These are phyloP conservation scores for Trichogramma pretiosum DNA, from an alignment of 1,140 invertebrate species.

Conservation along the genomic window DNA sequence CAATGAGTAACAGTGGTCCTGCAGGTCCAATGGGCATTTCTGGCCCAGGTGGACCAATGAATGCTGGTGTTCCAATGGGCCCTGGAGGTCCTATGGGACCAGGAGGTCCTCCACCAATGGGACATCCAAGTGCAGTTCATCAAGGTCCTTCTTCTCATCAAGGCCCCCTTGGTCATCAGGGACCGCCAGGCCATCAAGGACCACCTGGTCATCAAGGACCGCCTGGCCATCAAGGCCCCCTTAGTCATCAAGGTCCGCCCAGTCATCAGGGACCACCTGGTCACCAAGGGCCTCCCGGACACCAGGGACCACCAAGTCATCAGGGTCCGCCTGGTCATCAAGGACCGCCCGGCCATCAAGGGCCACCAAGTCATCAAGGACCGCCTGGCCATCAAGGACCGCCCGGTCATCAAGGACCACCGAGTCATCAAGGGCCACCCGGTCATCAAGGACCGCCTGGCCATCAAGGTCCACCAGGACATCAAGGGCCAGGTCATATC, in stretches of 20 bases:
- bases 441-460: neutral
- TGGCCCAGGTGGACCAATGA: conserved; percentile 9
- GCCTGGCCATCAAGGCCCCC: conserved; percentile 14
- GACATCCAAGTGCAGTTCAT: conserved; percentile 22
- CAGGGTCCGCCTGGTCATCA: neutral
- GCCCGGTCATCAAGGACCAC: neutral
- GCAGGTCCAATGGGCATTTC: neutral
- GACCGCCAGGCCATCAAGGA: conserved; percentile 18
- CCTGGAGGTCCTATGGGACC: neutral
- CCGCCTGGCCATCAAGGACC: neutral
- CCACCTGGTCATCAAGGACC: conserved; percentile 29
- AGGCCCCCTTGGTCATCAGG: conserved; percentile 19
- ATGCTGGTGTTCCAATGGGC: neutral
- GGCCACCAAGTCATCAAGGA: neutral
- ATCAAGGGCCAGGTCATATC: conserved; percentile 27
- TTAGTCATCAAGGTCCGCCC: conserved; percentile 16
- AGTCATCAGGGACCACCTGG: conserved; percentile 22
- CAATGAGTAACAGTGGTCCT: neutral
- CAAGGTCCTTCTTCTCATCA: too few relatives aligned
- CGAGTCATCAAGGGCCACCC: neutral
- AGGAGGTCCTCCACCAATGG: conserved; percentile 9
- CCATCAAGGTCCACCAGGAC: conserved; percentile 17
- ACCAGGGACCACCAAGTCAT: conserved; percentile 3
- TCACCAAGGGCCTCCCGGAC: neutral
- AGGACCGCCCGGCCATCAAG: neutral